Conservation (phyloP, 64 coral and sea anemone species). For the Platygyra sinensis region DNA sequence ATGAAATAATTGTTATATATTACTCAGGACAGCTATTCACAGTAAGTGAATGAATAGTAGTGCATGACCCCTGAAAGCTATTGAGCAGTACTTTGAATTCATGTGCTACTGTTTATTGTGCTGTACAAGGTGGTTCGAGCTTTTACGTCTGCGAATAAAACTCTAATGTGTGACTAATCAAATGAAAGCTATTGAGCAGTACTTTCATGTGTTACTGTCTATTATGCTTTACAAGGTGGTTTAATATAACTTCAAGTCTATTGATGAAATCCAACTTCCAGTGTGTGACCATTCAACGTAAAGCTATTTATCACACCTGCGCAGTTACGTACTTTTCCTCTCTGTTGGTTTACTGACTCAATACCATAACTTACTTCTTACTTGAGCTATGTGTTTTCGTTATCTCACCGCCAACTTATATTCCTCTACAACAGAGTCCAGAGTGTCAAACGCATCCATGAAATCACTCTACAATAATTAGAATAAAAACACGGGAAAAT, state of each 20-base stretch:
- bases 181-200: too few relatives aligned
- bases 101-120: too few relatives aligned
- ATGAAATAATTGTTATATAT: too few relatives aligned
- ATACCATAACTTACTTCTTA: background rate
- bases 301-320: background rate
- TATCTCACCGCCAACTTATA: slow-evolving; percentile 53
- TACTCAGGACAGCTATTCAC: too few relatives aligned
- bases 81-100: too few relatives aligned
- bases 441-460: slow-evolving; percentile 74
- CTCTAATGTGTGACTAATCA: too few relatives aligned
- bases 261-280: background rate
- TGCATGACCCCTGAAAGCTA: too few relatives aligned
- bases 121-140: too few relatives aligned
- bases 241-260: background rate
- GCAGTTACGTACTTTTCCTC: background rate
- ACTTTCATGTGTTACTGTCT: too few relatives aligned
- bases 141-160: too few relatives aligned
- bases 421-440: slow-evolving; percentile 73
- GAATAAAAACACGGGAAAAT: background rate
- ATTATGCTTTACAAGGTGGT: too few relatives aligned
- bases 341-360: background rate
- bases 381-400: background rate
- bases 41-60: too few relatives aligned
- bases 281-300: background rate
- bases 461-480: slow-evolving; percentile 62